Conservation (phyloP, 2,888 invertebrate genomes). For the Brachyptera putata region DNA sequence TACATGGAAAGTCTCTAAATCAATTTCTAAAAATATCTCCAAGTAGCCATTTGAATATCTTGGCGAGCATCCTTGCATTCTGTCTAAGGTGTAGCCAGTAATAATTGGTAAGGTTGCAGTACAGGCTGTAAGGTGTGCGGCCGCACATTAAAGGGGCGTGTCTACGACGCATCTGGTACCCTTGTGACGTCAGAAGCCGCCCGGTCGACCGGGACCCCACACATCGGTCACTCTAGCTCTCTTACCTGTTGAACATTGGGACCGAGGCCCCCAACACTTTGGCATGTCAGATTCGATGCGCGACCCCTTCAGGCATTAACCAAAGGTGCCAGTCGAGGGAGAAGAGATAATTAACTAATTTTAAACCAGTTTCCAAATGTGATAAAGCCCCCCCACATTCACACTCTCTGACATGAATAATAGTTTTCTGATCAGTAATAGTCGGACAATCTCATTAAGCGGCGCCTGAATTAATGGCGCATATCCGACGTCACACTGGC, state of each 20-base stretch:
- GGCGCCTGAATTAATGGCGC: too few relatives aligned
- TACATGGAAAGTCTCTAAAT: slow-evolving; percentile 22
- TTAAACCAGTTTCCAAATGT: slow-evolving; percentile 13
- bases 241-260: neutral
- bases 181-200: slow-evolving; percentile 1
- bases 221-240: too few relatives aligned
- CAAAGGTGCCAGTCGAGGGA: neutral
- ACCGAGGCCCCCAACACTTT: slow-evolving; percentile 8
- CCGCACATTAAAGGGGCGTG: slow-evolving; percentile 47
- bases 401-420: neutral
- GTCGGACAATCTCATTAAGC: neutral
- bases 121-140: slow-evolving; percentile 42
- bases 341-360: slow-evolving; percentile 19
- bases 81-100: slow-evolving; percentile 25
- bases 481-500: neutral
- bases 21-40: slow-evolving; percentile 2
- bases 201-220: slow-evolving; percentile 27
- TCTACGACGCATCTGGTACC: slow-evolving; percentile 27
- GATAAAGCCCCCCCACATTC: neutral
- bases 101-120: slow-evolving; percentile 29
- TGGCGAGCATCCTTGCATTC: neutral
- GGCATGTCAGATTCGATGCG: slow-evolving; percentile 8
- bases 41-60: neutral
- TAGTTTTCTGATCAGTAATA: neutral
- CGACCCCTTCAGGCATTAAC: neutral